Evolutionary conservation across 2,888 invertebrate species (phyloP).

Genomic region (Trissonchulus sp.): DNA sequence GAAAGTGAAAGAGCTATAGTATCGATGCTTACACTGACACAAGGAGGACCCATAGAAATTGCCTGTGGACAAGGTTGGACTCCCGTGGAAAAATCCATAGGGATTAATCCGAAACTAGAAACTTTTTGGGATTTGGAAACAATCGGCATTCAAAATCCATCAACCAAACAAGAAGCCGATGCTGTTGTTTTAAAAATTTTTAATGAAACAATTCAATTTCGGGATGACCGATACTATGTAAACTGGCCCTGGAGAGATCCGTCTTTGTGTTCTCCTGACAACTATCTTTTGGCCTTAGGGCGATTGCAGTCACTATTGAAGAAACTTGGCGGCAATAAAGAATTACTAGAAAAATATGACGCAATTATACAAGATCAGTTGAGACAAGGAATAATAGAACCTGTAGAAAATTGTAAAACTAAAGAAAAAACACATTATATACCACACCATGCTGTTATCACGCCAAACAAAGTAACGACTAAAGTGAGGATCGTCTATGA

Average conservation of each 20-base stretch:
- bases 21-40: background rate
- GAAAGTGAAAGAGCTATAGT: background rate
- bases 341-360: slow-evolving; percentile 24
- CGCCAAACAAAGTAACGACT: slow-evolving; percentile 32
- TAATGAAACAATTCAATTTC: background rate
- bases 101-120: background rate
- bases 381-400: slow-evolving; percentile 29
- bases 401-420: slow-evolving; percentile 7
- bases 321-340: slow-evolving; percentile 14
- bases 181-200: background rate
- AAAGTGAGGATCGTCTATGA: slow-evolving; percentile 37
- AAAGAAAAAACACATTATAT: slow-evolving; percentile 29
- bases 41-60: too few relatives aligned
- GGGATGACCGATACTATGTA: slow-evolving; percentile 14
- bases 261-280: background rate
- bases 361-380: slow-evolving; percentile 27
- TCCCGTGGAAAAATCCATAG: too few relatives aligned
- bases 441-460: slow-evolving; percentile 35
- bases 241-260: slow-evolving; percentile 27
- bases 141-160: background rate
- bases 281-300: slow-evolving; percentile 11
- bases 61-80: too few relatives aligned
- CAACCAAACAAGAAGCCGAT: background rate
- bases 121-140: background rate
- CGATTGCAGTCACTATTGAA: slow-evolving; percentile 16